phyloP scores from a whole-genome alignment of 2,113 vertebrate species.

The Gobiocypris rarus region DNA sequence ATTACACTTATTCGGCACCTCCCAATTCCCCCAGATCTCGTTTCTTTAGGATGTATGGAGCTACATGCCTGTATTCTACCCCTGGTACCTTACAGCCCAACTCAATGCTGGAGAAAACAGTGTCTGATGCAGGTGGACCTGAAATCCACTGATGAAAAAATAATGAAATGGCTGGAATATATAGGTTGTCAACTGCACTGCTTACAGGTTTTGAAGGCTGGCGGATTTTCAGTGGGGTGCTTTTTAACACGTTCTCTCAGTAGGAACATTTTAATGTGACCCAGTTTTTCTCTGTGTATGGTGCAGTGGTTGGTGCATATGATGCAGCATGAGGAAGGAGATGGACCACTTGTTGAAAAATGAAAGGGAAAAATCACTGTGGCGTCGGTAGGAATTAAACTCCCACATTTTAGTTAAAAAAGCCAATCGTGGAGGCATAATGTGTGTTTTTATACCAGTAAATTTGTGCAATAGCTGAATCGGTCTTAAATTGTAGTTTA shows the following conservation, averaged over 20 bases:
- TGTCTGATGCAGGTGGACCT: slow-evolving; percentile 40
- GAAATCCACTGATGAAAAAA: slow-evolving; percentile 31
- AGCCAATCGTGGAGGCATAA: not conserved
- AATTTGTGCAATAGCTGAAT: not conserved
- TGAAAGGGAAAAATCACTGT: not conserved
- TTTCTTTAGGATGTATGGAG: not conserved
- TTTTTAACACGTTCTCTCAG: slow-evolving; percentile 68
- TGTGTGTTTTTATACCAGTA: not conserved
- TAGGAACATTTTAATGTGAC: slow-evolving; percentile 76
- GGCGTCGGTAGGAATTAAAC: not conserved
- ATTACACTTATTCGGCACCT: slow-evolving; percentile 22
- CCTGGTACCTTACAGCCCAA: not conserved
- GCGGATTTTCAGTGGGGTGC: slow-evolving; percentile 57
- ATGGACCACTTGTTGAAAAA: slow-evolving; percentile 15
- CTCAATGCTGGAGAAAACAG: slow-evolving; percentile 18
- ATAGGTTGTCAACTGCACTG: slow-evolving; percentile 45
- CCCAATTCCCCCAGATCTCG: slow-evolving; percentile 54
- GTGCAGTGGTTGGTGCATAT: not conserved
- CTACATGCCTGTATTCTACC: slow-evolving; percentile 18
- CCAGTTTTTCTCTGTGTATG: slow-evolving; percentile 18
- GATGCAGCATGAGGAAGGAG: not conserved
- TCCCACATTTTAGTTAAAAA: not conserved
- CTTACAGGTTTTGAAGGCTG: slow-evolving; percentile 65
- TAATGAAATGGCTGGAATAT: slow-evolving; percentile 48
- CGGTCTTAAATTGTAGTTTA: not conserved